phyloP scores from a whole-genome alignment of 37 sponge, comb jelly and placozoan genomes.

The Chondrilla cf. caribensis region DNA sequence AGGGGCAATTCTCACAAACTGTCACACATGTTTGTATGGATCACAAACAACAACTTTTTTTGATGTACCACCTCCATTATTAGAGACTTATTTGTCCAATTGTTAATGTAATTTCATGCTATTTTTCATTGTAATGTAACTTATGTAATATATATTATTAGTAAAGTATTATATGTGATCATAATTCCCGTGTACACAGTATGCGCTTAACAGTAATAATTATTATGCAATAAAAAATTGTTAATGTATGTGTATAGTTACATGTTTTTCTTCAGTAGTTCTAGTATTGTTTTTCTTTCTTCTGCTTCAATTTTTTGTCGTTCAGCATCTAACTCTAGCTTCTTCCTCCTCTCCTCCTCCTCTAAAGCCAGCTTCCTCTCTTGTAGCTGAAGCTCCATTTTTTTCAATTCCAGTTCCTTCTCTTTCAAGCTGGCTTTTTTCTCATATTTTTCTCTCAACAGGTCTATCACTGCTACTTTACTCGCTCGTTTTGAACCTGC shows the following conservation, averaged over 20 bases:
- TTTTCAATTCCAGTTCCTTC: not conserved
- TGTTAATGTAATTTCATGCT: not conserved
- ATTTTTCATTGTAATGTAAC: not conserved
- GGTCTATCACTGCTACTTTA: not conserved
- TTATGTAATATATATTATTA: not conserved
- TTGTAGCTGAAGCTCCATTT: not conserved
- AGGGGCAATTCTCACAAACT: constrained; percentile 9
- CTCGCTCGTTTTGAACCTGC: not conserved
- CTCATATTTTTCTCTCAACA: too few relatives aligned
- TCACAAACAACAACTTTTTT: constrained; percentile 20
- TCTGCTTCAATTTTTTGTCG: not conserved
- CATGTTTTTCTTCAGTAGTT: not conserved
- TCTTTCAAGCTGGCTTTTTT: not conserved
- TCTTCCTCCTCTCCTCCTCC: not conserved
- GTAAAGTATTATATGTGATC: not conserved
- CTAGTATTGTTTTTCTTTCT: not conserved
- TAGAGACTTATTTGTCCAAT: not conserved
- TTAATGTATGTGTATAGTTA: not conserved
- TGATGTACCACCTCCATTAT: not conserved
- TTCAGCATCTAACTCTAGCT: not conserved
- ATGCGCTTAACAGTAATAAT: not conserved
- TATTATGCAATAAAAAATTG: not conserved
- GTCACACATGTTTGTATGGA: constrained; percentile 2
- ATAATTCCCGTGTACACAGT: too few relatives aligned
- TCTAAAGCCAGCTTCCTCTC: not conserved